Evolutionary conservation across 2,888 invertebrate genomes (phyloP).

Genomic region (Esperia sulphurella): DNA sequence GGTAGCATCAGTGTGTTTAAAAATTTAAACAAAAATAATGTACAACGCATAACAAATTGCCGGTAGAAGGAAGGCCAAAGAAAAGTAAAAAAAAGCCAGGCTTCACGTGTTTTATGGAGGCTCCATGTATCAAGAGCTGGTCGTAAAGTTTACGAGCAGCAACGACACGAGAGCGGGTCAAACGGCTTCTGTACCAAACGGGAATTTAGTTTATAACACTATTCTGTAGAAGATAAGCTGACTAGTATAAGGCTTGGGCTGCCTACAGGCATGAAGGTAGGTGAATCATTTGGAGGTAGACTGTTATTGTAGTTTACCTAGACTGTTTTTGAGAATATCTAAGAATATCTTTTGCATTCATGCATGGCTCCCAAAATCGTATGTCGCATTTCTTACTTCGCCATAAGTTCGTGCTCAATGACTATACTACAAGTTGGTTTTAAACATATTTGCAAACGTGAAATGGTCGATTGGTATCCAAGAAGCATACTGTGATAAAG

Average conservation of each 20-base stretch:
- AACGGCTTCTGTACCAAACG: constrained; percentile 29
- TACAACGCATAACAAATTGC: too few species aligned
- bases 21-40: too few species aligned
- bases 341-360: not conserved
- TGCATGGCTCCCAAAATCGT: too few species aligned
- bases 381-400: too few species aligned
- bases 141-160: constrained; percentile 50
- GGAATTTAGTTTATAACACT: constrained; percentile 43
- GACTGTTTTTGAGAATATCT: not conserved
- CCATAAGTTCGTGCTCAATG: too few species aligned
- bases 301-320: not conserved
- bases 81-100: not conserved
- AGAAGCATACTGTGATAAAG: too few species aligned
- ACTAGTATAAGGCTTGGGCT: constrained; percentile 17
- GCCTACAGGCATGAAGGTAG: constrained; percentile 12
- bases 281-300: not conserved
- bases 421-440: too few species aligned
- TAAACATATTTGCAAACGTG: too few species aligned
- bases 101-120: not conserved
- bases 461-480: too few species aligned
- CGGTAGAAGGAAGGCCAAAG: too few species aligned
- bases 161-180: constrained; percentile 38
- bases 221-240: constrained; percentile 31
- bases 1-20: too few species aligned
- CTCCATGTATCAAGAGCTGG: constrained; percentile 8